Base-by-base conservation (phyloP, 30 jellyfish, hydroid and myxozoan species). In the Hydractinia symbiolongicarpus region DNA sequence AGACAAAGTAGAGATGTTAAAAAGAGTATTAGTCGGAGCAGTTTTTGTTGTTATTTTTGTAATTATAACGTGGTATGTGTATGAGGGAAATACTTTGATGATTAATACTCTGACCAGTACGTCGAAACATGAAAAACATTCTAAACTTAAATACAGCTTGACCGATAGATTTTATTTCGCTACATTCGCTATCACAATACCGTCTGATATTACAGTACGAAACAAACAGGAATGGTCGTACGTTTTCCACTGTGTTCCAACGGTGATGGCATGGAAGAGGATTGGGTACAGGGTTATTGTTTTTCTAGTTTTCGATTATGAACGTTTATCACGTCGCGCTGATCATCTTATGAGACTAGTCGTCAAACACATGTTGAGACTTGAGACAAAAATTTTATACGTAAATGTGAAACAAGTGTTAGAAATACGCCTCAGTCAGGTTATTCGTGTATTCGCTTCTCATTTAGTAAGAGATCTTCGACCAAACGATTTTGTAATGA, bases 241-340 rank as follows among this genome's bases (percentile, higher is more conserved):
- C 73, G 73, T 62, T 9, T 62, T 62, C 9, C 9, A 62, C 30
- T 15, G 50, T 7, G 73, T 62, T 9, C 30, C 30, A 9, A 62
- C 73, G 9, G 73, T 50, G 5, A 62, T 9, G 5, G 16, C 73
- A 9, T 62, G 73, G 73, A 62, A 62, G 73, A 62, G 73, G 30
- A 62, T 62, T 50, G 73, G 73, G 16, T 62, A 62, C 9, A 40
- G 30, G 73, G 30, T 50, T 5, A 50, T 9, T 50, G 9, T 62
- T 50, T 62, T 62, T 40, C 9, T 62, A 15, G 73, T 62, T 5
- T 5, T 62, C 7, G 73, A 62, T 50, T 62, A 62, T 62, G 7
- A 5, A 9, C 16, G 5, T 9, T 5, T 62, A 9, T 15, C 73
- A 9, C 5, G 50, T 15, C 30, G 50, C 16, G 73, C 73, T 62